Base-by-base conservation (phyloP, 1,140 invertebrate genomes). In the Hylaeus volcanicus region DNA sequence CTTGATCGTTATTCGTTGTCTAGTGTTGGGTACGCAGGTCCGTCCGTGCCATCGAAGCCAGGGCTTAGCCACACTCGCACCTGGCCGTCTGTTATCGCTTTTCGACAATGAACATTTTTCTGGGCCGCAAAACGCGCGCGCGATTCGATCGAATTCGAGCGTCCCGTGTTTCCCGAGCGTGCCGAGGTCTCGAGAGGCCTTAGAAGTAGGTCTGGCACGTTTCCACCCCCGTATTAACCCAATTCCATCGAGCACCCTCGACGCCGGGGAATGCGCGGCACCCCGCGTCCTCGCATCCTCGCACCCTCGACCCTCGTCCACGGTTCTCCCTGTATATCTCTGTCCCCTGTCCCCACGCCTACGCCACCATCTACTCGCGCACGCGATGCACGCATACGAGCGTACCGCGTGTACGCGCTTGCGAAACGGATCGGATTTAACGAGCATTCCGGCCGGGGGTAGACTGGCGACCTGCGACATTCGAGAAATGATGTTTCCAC, bases 221-320 rank as follows among this genome's bases (percentile, higher is more conserved):
- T 88, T 90, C 87, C 89, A 92, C 88, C 51, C 82, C 86, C 85
- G 82, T 85, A 90, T 92, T 90, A 91, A 90, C 90, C 90, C 84
- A 91, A 91, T 91, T 92, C 71, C 77, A 79, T 79, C 61, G 77
- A 79, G 71, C 77, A 79, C 71, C 77, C 77, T 79, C 71, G 70
- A 79, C 53, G 77, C 61, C 65, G 70, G 77, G 64, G 77, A 79
- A 79, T 64, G 70, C 74, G 65, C 77, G 41, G 39, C 15, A 26
- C 45, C 43, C 43, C 41, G 43, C 77, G 61, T 65, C 64, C 43
- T 3, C 60, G 65, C 45, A 14, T 41, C 53, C 73, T 15, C 37
- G 61, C 48, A 26, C 45, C 48, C 45, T 37, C 64, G 45, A 51
- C 3, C n/a, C 8, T 66, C 56, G 45, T n/a, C n/a, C 51, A 65